Percentiles rank a stretch among this genome's conserved stretches.
phyloP scores from a whole-genome alignment of 2,888 invertebrate species.

The Ypsolopha scabrella region DNA sequence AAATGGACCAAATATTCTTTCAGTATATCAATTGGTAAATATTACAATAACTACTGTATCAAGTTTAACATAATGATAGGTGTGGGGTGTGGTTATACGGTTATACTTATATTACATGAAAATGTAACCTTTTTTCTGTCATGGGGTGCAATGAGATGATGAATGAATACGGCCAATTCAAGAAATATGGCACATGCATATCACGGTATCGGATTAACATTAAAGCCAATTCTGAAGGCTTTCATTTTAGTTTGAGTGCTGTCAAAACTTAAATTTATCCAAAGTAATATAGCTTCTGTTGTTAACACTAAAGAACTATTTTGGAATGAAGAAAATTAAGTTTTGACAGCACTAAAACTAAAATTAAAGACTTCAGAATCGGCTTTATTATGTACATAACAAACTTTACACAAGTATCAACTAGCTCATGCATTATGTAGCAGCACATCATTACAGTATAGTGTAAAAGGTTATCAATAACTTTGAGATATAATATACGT shows the following conservation, averaged over 20 bases:
- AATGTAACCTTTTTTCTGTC: slow-evolving; percentile 22
- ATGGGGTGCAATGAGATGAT: slow-evolving; percentile 32
- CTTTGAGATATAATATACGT: too few species aligned
- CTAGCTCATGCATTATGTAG: too few species aligned
- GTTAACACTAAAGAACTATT: too few species aligned
- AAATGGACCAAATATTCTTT: slow-evolving; percentile 47
- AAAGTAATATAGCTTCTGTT: too few species aligned
- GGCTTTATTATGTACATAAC: neutral
- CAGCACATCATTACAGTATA: too few species aligned
- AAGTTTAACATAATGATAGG: neutral
- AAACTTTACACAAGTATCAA: neutral
- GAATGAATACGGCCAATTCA: neutral
- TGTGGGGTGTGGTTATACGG: neutral
- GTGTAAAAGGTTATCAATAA: too few species aligned
- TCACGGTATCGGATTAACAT: neutral
- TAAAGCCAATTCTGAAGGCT: too few species aligned
- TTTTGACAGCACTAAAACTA: too few species aligned
- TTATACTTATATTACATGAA: neutral
- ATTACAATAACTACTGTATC: neutral
- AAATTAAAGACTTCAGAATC: too few species aligned
- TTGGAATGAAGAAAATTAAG: too few species aligned
- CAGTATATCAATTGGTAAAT: neutral
- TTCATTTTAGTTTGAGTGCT: too few species aligned
- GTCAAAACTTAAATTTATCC: too few species aligned
- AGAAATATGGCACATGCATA: slow-evolving; percentile 2